phyloP scores from a whole-genome alignment of 1,140 invertebrate species.

The Ectropis grisescens region DNA sequence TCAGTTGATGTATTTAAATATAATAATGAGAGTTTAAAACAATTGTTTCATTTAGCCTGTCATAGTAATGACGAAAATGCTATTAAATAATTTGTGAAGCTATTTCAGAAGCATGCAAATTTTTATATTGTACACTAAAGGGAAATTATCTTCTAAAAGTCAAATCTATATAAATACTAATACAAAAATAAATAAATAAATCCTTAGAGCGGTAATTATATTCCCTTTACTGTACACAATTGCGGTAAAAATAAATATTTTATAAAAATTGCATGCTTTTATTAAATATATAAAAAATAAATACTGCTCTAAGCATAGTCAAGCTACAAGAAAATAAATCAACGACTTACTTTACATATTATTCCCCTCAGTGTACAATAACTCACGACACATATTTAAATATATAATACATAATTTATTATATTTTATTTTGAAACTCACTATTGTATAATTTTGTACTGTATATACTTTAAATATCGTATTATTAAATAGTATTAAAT shows the following conservation, averaged over 20 bases:
- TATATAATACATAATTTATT: too few relatives aligned
- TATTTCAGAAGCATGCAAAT: constrained; percentile 29
- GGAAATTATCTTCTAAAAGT: constrained; percentile 35
- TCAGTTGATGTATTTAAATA: too few relatives aligned
- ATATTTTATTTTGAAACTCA: constrained; percentile 1
- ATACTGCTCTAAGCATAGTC: constrained; percentile 54
- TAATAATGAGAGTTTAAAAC: too few relatives aligned
- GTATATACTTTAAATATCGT: too few relatives aligned
- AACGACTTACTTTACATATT: constrained; percentile 42
- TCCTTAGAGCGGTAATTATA: constrained; percentile 53
- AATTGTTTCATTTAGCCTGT: too few relatives aligned
- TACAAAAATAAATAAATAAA: constrained; percentile 8
- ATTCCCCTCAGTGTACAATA: constrained; percentile 63
- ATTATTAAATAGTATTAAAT: too few relatives aligned
- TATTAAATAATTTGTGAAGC: too few relatives aligned
- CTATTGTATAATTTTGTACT: too few relatives aligned
- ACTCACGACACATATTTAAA: constrained; percentile 15
- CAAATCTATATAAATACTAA: constrained; percentile 12
- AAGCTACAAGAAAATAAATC: constrained; percentile 38
- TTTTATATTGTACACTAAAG: constrained; percentile 66
- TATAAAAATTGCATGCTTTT: constrained; percentile 26
- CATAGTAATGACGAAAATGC: too few relatives aligned
- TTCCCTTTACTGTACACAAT: constrained; percentile 60
- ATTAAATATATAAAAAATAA: constrained; percentile 8
- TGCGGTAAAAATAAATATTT: constrained; percentile 11